A percentile compares a stretch with the other conserved stretches of the same genome.
Conservation (phyloP, 2,888 invertebrate genomes). For the Apamea sordens region DNA sequence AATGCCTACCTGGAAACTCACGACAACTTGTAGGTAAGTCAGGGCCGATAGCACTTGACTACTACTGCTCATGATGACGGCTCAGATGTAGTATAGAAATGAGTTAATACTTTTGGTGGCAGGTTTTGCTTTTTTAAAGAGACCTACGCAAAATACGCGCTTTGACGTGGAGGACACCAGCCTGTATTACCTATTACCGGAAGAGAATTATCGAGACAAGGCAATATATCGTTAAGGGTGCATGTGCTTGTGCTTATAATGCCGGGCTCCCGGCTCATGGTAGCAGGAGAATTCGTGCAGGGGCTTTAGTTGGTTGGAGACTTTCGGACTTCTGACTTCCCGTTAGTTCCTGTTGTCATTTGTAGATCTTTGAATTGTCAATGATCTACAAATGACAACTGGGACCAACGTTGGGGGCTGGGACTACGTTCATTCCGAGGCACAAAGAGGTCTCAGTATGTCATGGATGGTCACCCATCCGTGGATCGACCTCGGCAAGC, state of each 20-base stretch:
- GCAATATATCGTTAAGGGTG: background rate
- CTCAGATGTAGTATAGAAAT: background rate
- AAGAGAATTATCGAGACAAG: background rate
- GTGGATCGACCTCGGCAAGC: background rate
- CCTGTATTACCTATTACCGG: background rate
- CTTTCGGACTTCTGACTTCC: background rate
- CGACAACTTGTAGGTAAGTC: background rate
- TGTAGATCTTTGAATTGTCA: no score
- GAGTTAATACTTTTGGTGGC: background rate
- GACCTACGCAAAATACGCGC: background rate
- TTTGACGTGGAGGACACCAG: background rate
- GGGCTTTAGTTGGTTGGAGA: background rate
- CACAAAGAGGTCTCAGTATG: background rate
- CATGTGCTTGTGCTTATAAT: background rate
- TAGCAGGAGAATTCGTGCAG: background rate
- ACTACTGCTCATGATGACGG: background rate
- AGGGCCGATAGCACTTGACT: no score
- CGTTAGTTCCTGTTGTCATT: no score
- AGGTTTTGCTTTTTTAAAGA: background rate
- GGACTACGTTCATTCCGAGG: background rate
- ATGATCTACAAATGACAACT: background rate
- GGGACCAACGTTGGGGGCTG: background rate
- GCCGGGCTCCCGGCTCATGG: fast-evolving
- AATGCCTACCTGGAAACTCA: background rate
- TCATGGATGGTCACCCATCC: background rate